These are phyloP conservation scores for Sebastes nivosus DNA, from an alignment of 2,797 vertebrate genomes.

Conservation along the genomic window DNA sequence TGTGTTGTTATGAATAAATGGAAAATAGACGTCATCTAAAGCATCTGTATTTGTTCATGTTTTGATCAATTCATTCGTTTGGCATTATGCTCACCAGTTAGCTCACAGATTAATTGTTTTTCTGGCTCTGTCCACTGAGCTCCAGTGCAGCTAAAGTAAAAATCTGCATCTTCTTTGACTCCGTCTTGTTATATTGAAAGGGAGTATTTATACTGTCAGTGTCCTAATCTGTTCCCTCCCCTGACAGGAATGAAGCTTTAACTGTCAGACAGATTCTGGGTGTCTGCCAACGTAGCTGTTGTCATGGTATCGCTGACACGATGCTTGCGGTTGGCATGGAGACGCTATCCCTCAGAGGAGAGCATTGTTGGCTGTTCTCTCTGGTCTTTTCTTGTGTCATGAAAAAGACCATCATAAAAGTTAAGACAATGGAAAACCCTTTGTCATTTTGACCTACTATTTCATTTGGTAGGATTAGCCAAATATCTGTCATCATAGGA, in stretches of 20 bases:
- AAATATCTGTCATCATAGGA: neutral
- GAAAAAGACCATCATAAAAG: neutral
- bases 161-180: neutral
- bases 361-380: conserved; percentile 11
- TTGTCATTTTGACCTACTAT: neutral
- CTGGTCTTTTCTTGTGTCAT: neutral
- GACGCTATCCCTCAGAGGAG: neutral
- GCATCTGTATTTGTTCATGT: conserved; percentile 38
- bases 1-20: conserved; percentile 21
- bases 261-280: neutral
- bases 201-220: neutral
- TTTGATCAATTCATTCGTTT: conserved; percentile 18
- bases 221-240: neutral
- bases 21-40: conserved; percentile 21
- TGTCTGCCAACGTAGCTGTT: neutral
- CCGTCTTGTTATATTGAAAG: neutral
- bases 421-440: neutral
- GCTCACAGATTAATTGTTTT: neutral
- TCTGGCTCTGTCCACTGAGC: neutral
- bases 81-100: conserved; percentile 7
- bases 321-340: conserved; percentile 18
- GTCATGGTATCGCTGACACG: conserved; percentile 8
- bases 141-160: neutral
- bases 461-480: neutral
- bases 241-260: conserved; percentile 4